A percentile compares a stretch with the other conserved stretches of the same genome.
Evolutionary conservation across 2,113 vertebrate species (phyloP).

Genomic region (Aegypius monachus): DNA sequence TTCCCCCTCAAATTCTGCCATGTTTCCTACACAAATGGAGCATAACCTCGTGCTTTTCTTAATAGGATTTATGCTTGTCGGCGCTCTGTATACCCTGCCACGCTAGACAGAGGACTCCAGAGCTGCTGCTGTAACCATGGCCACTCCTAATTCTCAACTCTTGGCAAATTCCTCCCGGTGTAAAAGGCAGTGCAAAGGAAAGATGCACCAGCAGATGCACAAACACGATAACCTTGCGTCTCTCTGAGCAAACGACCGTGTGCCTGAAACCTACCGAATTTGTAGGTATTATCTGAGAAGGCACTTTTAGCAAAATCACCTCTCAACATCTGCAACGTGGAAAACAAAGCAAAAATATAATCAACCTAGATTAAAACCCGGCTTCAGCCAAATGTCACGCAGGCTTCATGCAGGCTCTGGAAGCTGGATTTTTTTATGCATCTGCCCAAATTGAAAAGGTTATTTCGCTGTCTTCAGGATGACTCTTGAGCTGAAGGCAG

Average conservation of each 20-base stretch:
- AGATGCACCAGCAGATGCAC: neutral
- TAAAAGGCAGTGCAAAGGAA: neutral
- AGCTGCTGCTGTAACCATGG: conserved; percentile 58
- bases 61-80: conserved; percentile 67
- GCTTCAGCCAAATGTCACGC: conserved; percentile 55
- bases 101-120: conserved; percentile 14
- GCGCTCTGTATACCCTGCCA: conserved; percentile 28
- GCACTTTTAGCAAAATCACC: conserved; percentile 1
- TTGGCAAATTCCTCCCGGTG: conserved; percentile 25
- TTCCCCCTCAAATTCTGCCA: conserved; percentile 36
- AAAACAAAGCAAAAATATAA: conserved; percentile 39
- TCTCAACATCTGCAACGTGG: neutral
- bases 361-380: neutral
- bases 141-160: conserved; percentile 38
- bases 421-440: conserved; percentile 67
- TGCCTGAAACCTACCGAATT: neutral
- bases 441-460: conserved; percentile 77
- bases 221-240: neutral
- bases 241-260: neutral
- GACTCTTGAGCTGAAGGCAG: conserved; percentile 74
- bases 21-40: conserved; percentile 1
- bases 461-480: conserved; percentile 70
- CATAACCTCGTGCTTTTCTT: conserved; percentile 51
- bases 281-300: neutral
- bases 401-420: conserved; percentile 27